Base-by-base conservation (phyloP, 2,113 vertebrate genomes). In the Siniperca knerii region DNA sequence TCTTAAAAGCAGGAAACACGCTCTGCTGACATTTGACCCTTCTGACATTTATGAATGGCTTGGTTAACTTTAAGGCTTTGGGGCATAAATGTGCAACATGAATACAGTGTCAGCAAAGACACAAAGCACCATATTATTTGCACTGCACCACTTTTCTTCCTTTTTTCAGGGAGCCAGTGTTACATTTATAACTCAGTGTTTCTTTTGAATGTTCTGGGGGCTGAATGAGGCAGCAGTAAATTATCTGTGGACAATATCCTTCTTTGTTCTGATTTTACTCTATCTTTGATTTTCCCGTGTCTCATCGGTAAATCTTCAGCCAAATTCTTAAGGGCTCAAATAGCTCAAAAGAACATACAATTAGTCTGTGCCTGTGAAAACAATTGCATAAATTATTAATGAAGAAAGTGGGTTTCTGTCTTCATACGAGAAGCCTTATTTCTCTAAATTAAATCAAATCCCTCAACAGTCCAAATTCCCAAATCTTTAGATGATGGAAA, bases 1-100 rank as follows among this genome's bases (percentile, higher is more conserved):
- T 33, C 57, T 44, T 65, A 46, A 79, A 79, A 75, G 84, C 89
- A 82, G 86, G 81, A 86, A 82, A 83, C 83, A 76, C 20, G 40
- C 77, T 86, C 65, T 69, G 6, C 66, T 86, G 83, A 76, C 64
- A 87, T 61, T 76, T 68, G 82, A 87, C 79, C 85, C 74, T 58
- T 50, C 37, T 75, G 69, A 89, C 79, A 82, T 82, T n/a, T 73
- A 57, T 68, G 77, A 83, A 75, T 76, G 65, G 69, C 72, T 74
- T 74, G 84, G 85, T 89, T 87, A 82, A 84, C 55, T 68, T 42
- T 23, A 44, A 72, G 40, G 72, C 66, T 74, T 8, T 1, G 21
- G 81, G 79, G 69, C 77, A 79, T 25, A 21, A 83, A 67, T 46
- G 73, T 72, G 52, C 42, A 68, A 48, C 82, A 73, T 65, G 61